These are phyloP conservation scores for Parnassius apollo DNA, from an alignment of 2,888 invertebrate genomes.

Conservation along the genomic window DNA sequence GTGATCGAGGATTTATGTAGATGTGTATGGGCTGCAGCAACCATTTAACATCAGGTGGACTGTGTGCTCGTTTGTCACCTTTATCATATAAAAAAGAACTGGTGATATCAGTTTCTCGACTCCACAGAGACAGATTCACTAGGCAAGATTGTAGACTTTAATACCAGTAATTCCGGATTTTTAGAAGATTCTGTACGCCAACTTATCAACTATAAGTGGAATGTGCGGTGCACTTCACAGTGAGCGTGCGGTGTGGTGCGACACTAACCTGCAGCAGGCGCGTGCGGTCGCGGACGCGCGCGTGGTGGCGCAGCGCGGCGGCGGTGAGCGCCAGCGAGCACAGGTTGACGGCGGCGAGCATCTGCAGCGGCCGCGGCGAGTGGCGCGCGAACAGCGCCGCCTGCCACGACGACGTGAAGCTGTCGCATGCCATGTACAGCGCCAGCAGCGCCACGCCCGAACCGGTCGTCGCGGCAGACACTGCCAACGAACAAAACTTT, in stretches of 20 bases:
- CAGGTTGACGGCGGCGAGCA: conserved; percentile 92
- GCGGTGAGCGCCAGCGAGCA: conserved; percentile 94
- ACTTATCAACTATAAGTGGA: background rate
- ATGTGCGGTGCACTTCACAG: conserved; percentile 34
- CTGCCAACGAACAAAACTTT: conserved; percentile 39
- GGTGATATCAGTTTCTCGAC: too few species aligned
- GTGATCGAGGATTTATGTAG: too few species aligned
- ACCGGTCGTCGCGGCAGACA: conserved; percentile 86
- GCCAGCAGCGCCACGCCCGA: conserved; percentile 92
- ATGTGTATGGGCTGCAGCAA: too few species aligned
- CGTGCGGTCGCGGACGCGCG: conserved; percentile 64
- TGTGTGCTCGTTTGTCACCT: too few species aligned
- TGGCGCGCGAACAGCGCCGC: conserved; percentile 91
- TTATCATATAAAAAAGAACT: too few species aligned
- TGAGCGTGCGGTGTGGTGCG: background rate
- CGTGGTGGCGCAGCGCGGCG: conserved; percentile 84
- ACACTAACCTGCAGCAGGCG: conserved; percentile 11
- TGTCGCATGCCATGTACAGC: conserved; percentile 96
- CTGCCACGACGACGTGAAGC: conserved; percentile 99
- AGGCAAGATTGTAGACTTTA: too few species aligned
- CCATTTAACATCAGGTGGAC: too few species aligned
- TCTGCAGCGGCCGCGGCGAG: conserved; percentile 57
- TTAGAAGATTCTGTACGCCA: too few species aligned
- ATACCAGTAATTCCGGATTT: too few species aligned
- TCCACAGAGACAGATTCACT: too few species aligned